Conservation (phyloP, 1,140 invertebrate species). For the Reticulitermes speratus region DNA sequence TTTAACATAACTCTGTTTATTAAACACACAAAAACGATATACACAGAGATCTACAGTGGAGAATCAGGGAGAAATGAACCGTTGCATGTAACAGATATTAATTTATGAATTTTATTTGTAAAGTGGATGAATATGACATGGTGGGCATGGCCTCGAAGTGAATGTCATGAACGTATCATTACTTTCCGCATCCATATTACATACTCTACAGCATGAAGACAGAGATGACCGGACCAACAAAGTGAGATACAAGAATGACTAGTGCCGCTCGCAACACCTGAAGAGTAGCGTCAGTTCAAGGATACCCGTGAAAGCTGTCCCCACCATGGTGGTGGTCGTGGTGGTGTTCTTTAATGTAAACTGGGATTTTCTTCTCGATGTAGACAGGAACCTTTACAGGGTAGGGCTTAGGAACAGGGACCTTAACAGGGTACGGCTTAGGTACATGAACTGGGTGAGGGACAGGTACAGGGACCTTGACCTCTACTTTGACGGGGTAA, state of each 20-base stretch:
- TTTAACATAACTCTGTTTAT: no score
- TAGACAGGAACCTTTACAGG: conserved; percentile 36
- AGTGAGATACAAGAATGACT: not conserved
- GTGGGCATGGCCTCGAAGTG: no score
- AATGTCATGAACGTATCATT: no score
- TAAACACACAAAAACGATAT: no score
- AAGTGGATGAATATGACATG: no score
- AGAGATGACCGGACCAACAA: no score
- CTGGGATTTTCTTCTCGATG: conserved; percentile 35
- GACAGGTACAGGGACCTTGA: conserved; percentile 26
- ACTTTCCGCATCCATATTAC: no score
- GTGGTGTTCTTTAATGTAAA: not conserved
- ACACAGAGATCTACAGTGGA: no score
- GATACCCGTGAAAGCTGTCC: not conserved
- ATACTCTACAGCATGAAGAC: no score
- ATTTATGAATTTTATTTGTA: no score
- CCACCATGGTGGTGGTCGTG: not conserved
- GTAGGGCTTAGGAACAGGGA: conserved; percentile 34
- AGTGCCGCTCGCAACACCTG: not conserved
- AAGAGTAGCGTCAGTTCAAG: not conserved
- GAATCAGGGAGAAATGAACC: no score
- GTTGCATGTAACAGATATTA: no score
- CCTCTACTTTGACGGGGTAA: conserved; percentile 43
- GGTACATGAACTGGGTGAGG: conserved; percentile 30
- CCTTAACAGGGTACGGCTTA: conserved; percentile 33